Conservation (phyloP, 92 coral and sea anemone genomes). For the Porites rus region DNA sequence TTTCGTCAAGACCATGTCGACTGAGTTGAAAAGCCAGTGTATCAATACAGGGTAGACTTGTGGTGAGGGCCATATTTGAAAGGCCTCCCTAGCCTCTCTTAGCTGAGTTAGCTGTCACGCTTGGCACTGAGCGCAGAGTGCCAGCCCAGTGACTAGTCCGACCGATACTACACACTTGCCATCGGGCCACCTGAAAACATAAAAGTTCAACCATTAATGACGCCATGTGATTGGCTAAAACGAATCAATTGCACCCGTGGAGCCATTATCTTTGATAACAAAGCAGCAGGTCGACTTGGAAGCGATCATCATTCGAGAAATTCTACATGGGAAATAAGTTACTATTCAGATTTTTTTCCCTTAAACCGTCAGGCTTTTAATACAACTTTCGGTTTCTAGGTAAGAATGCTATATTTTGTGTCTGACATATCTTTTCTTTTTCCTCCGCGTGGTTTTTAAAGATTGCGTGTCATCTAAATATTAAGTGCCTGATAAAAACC, state of each 20-base stretch:
- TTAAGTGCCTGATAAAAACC: slow-evolving; percentile 30
- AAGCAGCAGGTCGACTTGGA: slow-evolving; percentile 73
- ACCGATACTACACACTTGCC: slow-evolving; percentile 66
- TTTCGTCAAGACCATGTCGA: slow-evolving; percentile 79
- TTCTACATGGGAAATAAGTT: slow-evolving; percentile 43
- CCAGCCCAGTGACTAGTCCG: slow-evolving; percentile 45
- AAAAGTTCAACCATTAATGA: slow-evolving; percentile 74
- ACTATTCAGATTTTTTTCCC: slow-evolving; percentile 16
- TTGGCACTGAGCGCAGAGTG: slow-evolving; percentile 45
- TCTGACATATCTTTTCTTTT: not conserved
- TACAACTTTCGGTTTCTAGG: not conserved
- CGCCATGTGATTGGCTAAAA: slow-evolving; percentile 75
- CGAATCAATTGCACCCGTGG: slow-evolving; percentile 87
- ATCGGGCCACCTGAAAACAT: slow-evolving; percentile 93
- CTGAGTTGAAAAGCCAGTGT: slow-evolving; percentile 73
- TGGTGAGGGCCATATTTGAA: slow-evolving; percentile 72
- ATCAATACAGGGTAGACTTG: slow-evolving; percentile 84
- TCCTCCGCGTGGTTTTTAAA: slow-evolving; percentile 5
- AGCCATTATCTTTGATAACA: slow-evolving; percentile 79
- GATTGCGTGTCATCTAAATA: slow-evolving; percentile 19
- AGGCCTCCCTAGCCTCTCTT: slow-evolving; percentile 11
- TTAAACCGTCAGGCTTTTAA: slow-evolving; percentile 2
- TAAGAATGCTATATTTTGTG: not conserved
- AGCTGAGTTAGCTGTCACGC: slow-evolving; percentile 39
- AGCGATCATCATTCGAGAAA: slow-evolving; percentile 71